Base-by-base conservation (phyloP, 2,888 invertebrate genomes). In the Clivina fossor region DNA sequence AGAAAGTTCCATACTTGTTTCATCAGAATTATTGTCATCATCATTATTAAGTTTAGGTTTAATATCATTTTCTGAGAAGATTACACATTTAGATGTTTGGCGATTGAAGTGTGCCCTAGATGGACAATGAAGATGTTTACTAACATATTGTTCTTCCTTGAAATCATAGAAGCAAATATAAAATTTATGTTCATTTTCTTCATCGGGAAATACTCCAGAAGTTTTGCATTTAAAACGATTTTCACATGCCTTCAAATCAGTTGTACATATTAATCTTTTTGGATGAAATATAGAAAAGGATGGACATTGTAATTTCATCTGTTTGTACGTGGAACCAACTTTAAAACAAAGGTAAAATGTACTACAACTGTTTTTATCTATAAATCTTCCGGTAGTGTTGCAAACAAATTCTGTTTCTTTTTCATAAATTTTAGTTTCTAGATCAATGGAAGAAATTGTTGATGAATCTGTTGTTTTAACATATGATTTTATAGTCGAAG, bases 121-220 rank as follows among this genome's bases (percentile, higher is more conserved):
- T 28, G 71, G 66, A 66, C 81, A 81, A 62, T 70, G 69, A 63
- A 79, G 78, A 64, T 78, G 75, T 59, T 75, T 75, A 28, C 76
- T 70, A 64, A 74, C 72, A 62, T 77, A 81, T 62, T 76, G 76
- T n/a, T 77, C 71, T 51, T 74, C 68, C 60, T 77, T 73, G 58
- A 70, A 74, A 22, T 77, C 77, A 64, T 78, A 81, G 60, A 71
- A 65, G 60, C 81, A 81, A 43, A 75, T 73, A 61, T 79, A 80
- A 64, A 78, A 81, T 63, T 76, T 76, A 44, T 72, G 74, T 57
- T 80, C 80, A 61, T 80, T 72, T 20, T 68, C 63, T 11, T 70
- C 71, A 65, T 80, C 77, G 2, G 75, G 67, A 63, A 76, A 79
- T 62, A 71, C 74, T 1, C 80, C 80, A n/a, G 73, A 68, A n/a